phyloP scores from a whole-genome alignment of 1,140 invertebrate genomes.

The Temnothorax longispinosus region DNA sequence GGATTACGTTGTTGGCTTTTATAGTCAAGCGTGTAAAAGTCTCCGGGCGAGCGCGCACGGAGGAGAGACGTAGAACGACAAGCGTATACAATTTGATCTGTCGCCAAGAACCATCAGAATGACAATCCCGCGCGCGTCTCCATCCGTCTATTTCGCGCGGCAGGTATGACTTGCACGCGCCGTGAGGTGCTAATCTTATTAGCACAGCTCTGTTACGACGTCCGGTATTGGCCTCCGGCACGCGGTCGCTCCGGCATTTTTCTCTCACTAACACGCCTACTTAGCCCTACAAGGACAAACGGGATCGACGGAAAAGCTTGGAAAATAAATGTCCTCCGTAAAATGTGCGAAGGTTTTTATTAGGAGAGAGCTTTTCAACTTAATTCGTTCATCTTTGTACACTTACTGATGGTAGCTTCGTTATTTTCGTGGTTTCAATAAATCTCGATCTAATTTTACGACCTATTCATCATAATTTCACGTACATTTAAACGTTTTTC shows the following conservation, averaged over 20 bases:
- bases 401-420: neutral
- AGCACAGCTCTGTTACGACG: constrained; percentile 49
- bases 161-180: constrained; percentile 8
- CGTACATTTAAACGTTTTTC: neutral
- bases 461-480: neutral
- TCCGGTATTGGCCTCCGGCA: neutral
- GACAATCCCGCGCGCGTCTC: constrained; percentile 16
- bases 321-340: neutral
- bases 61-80: neutral
- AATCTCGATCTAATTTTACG: neutral
- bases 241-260: constrained; percentile 21
- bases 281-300: neutral
- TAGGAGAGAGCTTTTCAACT: neutral
- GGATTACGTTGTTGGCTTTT: constrained; percentile 53
- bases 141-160: neutral
- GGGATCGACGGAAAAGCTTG: neutral
- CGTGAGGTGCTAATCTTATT: constrained; percentile 62
- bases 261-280: neutral
- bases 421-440: neutral
- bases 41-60: neutral
- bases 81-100: constrained; percentile 42
- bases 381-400: neutral
- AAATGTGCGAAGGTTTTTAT: neutral
- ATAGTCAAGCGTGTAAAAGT: constrained; percentile 44
- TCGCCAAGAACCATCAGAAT: constrained; percentile 16